phyloP scores from a whole-genome alignment of 2,888 invertebrate genomes.

The Andrena minutula region DNA sequence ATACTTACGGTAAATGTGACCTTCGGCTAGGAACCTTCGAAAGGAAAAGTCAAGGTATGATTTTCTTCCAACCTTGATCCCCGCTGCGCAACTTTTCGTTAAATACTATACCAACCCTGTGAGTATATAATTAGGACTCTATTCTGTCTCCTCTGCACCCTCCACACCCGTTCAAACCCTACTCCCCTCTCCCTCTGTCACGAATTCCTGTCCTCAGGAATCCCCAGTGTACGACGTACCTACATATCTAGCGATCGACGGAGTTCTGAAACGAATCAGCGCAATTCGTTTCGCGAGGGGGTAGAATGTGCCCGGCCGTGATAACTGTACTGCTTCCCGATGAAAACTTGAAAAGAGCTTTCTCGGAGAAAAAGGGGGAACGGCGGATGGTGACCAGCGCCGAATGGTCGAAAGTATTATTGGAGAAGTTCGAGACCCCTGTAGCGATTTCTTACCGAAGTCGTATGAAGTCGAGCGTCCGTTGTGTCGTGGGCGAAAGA shows the following conservation, averaged over 20 bases:
- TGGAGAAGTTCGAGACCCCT: conserved; percentile 70
- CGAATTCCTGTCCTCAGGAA: conserved; percentile 9
- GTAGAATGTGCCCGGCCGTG: conserved; percentile 65
- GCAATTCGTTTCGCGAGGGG: conserved; percentile 56
- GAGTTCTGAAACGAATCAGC: conserved; percentile 65
- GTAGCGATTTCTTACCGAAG: conserved; percentile 66
- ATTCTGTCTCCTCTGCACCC: neutral
- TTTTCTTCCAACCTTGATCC: neutral
- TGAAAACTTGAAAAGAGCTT: conserved; percentile 70
- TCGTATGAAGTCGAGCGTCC: conserved; percentile 57
- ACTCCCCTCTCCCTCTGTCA: neutral
- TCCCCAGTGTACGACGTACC: conserved; percentile 53
- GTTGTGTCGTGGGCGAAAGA: conserved; percentile 40
- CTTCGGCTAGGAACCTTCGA: conserved; percentile 6
- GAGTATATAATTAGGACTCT: too few species aligned
- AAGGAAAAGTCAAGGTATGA: neutral
- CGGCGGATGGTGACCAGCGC: conserved; percentile 29
- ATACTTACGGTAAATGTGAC: conserved; percentile 16
- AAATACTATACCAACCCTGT: too few species aligned
- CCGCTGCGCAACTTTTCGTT: neutral
- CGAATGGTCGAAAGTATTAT: conserved; percentile 70
- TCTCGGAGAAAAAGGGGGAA: conserved; percentile 43
- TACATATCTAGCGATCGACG: conserved; percentile 8
- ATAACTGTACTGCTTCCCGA: conserved; percentile 68
- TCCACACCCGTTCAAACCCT: neutral